phyloP scores from a whole-genome alignment of 2,888 invertebrate genomes.

The Drosophila niveifrons region DNA sequence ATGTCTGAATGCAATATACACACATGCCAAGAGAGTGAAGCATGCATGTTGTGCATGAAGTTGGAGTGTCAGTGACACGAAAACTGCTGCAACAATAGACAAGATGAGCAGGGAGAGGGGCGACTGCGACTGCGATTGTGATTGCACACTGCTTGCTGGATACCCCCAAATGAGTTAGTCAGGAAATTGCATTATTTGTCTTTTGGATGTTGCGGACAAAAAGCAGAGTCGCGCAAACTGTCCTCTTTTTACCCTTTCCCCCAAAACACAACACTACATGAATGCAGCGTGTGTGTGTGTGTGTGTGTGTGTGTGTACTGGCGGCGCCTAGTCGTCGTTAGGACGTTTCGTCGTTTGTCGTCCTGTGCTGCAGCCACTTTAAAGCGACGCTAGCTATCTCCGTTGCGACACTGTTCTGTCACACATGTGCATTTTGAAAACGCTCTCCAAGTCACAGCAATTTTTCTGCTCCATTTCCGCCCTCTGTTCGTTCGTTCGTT shows the following conservation, averaged over 20 bases:
- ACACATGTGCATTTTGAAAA: conserved; percentile 78
- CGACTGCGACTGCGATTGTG: neutral
- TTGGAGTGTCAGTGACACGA: conserved; percentile 66
- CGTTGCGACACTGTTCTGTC: conserved; percentile 61
- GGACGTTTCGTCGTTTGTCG: neutral
- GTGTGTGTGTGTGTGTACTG: no score
- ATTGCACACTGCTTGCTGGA: neutral
- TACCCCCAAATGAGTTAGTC: conserved; percentile 77
- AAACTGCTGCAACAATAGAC: conserved; percentile 43
- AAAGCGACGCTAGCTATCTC: conserved; percentile 68
- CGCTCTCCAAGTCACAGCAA: conserved; percentile 75
- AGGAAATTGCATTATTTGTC: conserved; percentile 81
- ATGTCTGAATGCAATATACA: conserved; percentile 59
- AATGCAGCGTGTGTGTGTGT: conserved; percentile 4
- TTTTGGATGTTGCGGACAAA: conserved; percentile 69
- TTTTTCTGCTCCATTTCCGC: conserved; percentile 80
- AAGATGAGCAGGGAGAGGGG: neutral
- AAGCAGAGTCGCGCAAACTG: conserved; percentile 32
- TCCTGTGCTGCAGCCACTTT: conserved; percentile 46
- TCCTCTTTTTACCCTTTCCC: conserved; percentile 1
- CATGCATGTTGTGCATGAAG: conserved; percentile 11
- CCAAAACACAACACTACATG: neutral
- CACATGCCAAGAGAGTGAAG: conserved; percentile 19
- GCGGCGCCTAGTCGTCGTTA: conserved; percentile 8
- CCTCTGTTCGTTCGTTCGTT: conserved; percentile 28